phyloP scores from a whole-genome alignment of 2,888 invertebrate genomes.

The Artemia sinica region DNA sequence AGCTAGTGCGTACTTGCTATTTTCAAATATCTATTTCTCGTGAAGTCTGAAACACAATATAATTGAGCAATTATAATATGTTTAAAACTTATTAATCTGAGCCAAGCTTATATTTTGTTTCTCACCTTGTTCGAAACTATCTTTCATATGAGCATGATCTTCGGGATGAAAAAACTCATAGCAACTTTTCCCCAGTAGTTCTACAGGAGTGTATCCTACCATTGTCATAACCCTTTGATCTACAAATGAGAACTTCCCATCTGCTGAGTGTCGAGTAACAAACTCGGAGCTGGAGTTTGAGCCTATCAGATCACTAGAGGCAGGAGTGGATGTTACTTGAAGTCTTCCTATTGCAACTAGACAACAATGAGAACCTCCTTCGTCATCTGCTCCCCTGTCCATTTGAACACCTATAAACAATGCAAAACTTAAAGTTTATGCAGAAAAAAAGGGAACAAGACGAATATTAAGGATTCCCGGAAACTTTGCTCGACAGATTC shows the following conservation, averaged over 20 bases:
- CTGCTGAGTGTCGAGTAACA: constrained; percentile 85
- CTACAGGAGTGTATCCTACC: constrained; percentile 80
- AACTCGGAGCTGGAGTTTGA: constrained; percentile 75
- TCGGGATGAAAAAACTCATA: constrained; percentile 96
- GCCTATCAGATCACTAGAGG: constrained; percentile 69
- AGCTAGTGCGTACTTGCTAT: too few relatives aligned
- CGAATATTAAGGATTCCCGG: too few relatives aligned
- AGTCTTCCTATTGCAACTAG: constrained; percentile 93
- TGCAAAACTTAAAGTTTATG: background rate
- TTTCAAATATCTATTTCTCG: too few relatives aligned
- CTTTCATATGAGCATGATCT: constrained; percentile 90
- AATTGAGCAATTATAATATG: too few relatives aligned
- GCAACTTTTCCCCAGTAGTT: constrained; percentile 82
- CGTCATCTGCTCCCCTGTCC: constrained; percentile 47
- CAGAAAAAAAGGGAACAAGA: too few relatives aligned
- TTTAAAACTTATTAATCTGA: too few relatives aligned
- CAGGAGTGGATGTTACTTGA: constrained; percentile 89
- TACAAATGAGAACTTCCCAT: constrained; percentile 96
- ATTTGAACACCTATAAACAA: constrained; percentile 53
- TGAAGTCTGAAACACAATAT: too few relatives aligned
- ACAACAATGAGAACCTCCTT: constrained; percentile 63
- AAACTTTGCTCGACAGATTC: too few relatives aligned
- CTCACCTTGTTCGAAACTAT: constrained; percentile 85
- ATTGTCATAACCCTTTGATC: constrained; percentile 86
- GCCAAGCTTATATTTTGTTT: background rate